Evolutionary conservation across 2,888 invertebrate species (phyloP), one percentile per base, ranked within the genome.

Genomic region (Pseudococcus jackbeardsleyi): DNA sequence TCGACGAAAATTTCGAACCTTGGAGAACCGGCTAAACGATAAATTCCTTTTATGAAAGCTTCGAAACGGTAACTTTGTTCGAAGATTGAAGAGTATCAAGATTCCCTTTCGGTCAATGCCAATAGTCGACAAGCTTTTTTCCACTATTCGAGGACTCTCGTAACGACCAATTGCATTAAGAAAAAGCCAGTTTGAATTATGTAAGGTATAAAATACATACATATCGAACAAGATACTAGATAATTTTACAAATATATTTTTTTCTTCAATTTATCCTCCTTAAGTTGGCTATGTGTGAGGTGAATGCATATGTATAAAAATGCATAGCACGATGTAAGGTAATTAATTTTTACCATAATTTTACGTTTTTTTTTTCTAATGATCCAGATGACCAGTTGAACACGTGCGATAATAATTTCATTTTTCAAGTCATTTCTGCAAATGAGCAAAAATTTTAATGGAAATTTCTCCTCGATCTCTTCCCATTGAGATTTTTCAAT

Each of bases 41-140:
- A 50, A 85, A 85, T 85, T 85, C 54, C 85, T 82, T 82, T 82
- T 82, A 82, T n/a, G 46, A 82, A 82, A 82, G 79, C 46, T 82
- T 46, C 19, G 79, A 46, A 82, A 46, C 33, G 77, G 7, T 12
- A 82, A 82, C 79, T 82, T 82, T 72, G 33, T 46, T 42, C 79
- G n/a, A 82, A 72, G 72, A 82, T 82, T 46, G 46, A 82, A 82
- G 42, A 82, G n/a, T 82, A 82, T 17, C 79, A 19, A 46, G 79
- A 82, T 82, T 82, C 79, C 42, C 79, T 82, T 82, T 82, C 79
- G 79, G 79, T 82, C 79, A 82, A 82, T 82, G 46, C 79, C 79
- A 82, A 46, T 46, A 82, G 46, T 82, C 15, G 42, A 77, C 42
- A 15, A n/a, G 77, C 39, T 39, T 77, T 77, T 77, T 77, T 39